Conservation (phyloP, 2,113 vertebrate genomes). For the Hippocampus abdominalis region DNA sequence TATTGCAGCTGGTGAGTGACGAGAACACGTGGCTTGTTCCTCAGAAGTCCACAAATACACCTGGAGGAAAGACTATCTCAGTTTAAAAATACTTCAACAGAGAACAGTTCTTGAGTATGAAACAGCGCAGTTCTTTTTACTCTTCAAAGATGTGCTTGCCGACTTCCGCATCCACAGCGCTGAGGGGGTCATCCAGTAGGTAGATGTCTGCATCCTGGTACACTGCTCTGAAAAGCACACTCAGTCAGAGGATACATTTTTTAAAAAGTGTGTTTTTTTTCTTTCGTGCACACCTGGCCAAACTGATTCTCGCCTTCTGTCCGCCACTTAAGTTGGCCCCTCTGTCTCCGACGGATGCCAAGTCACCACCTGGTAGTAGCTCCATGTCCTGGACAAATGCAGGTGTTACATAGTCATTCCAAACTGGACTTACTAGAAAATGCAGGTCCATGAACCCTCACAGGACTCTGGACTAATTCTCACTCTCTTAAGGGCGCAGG, state of each 20-base stretch:
- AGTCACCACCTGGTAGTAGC: conserved; percentile 82
- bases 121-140: conserved; percentile 69
- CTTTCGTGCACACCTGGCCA: conserved; percentile 78
- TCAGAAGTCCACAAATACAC: conserved; percentile 89
- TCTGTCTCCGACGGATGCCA: conserved; percentile 87
- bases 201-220: conserved; percentile 97
- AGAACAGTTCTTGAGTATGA: not conserved
- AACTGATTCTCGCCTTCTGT: conserved; percentile 89
- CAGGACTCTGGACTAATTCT: conserved; percentile 16
- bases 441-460: not conserved
- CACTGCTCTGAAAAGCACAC: conserved; percentile 76
- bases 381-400: conserved; percentile 80
- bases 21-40: conserved; percentile 85
- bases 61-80: conserved; percentile 49
- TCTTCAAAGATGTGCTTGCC: conserved; percentile 88
- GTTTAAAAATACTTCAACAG: not conserved
- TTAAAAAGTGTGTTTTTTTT: not conserved
- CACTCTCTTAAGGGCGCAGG: conserved; percentile 90
- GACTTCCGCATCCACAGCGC: conserved; percentile 92
- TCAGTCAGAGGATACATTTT: not conserved
- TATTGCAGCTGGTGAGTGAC: conserved; percentile 95
- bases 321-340: conserved; percentile 91
- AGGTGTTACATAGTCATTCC: conserved; percentile 27
- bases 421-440: conserved; percentile 1
- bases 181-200: conserved; percentile 90